Base-by-base conservation (phyloP, 2,113 vertebrate species). In the Nicator chloris region DNA sequence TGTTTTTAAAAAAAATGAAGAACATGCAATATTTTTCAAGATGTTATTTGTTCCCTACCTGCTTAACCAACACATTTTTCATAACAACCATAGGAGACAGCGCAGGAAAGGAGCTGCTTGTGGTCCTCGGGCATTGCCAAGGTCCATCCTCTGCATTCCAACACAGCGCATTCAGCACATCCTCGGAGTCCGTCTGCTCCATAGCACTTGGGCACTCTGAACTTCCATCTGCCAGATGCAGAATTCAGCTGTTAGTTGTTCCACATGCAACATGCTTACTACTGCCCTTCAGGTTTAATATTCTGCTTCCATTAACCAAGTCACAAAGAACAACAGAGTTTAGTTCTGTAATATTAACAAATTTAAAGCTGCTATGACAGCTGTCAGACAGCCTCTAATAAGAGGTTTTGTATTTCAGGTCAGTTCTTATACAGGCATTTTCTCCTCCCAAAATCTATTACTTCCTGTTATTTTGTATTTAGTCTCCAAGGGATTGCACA, bases 51-150 rank as follows among this genome's bases (percentile, higher is more conserved):
- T 90, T 94, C 53, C 94, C 51, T 98, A 99, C 99, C 98, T 99
- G 98, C 88, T 98, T 99, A 53, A 99, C 97, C 92, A 99, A 93
- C 60, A 98, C 97, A 61, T 99, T 99, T 97, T 99, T 99, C 99
- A 99, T 99, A 96, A 99, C 97, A 4, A 99, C 98, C 98, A 99
- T 98, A 45, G 98, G 97, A 82, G 98, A 98, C 10, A 98, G 95
- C 0, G 97, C 88, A 18, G 98, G 91, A 83, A 98, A 98, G 11
- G 98, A 97, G 63, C 51, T 96, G 88, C 97, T 97, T 39, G 98
- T 49, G 53, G 97, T 94, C 96, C 97, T 49, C 4, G 96, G 97
- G 71, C 94, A 91, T 35, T 69, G 97, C 82, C 93, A 96, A 39
- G 73, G 96, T 84, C 87, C 96, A 92, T 97, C 97, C 81, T 85